Evolutionary conservation across 1,140 invertebrate genomes (phyloP).

Genomic region (Drosophila sechellia): DNA sequence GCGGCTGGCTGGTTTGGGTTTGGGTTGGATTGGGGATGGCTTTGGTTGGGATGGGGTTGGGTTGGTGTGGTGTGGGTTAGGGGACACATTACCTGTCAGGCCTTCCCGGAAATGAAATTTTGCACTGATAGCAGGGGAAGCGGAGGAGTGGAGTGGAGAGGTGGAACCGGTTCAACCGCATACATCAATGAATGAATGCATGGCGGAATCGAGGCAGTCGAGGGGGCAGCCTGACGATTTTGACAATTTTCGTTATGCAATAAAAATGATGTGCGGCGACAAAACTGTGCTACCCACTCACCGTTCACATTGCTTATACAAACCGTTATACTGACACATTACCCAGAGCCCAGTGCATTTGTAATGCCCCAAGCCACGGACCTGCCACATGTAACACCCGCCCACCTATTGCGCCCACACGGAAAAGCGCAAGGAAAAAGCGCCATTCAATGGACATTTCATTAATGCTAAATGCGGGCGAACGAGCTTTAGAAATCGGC

Average conservation of each 20-base stretch:
- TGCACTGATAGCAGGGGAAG: conserved; percentile 57
- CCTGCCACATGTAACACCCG: background rate
- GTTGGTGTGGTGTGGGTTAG: background rate
- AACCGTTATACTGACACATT: conserved; percentile 45
- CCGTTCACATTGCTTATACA: conserved; percentile 31
- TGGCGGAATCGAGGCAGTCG: conserved; percentile 3
- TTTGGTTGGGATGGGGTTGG: background rate
- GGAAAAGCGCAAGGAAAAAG: conserved; percentile 14
- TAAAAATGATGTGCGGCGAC: conserved; percentile 62
- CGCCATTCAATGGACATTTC: conserved; percentile 27
- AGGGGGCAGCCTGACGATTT: conserved; percentile 65
- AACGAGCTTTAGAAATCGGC: background rate
- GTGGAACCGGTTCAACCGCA: conserved; percentile 23
- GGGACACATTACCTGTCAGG: conserved; percentile 64
- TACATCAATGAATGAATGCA: conserved; percentile 59
- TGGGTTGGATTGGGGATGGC: too few relatives aligned
- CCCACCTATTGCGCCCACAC: too few relatives aligned
- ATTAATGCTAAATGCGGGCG: conserved; percentile 43
- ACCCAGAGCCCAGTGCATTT: conserved; percentile 47
- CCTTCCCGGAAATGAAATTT: conserved; percentile 77
- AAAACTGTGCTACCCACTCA: conserved; percentile 43
- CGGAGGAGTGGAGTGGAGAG: background rate
- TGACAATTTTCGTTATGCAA: conserved; percentile 79
- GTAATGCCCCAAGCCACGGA: conserved; percentile 10
- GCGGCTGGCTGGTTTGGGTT: background rate